These are phyloP conservation scores for Apoderus coryli DNA, from an alignment of 2,888 invertebrate genomes.

Conservation along the genomic window DNA sequence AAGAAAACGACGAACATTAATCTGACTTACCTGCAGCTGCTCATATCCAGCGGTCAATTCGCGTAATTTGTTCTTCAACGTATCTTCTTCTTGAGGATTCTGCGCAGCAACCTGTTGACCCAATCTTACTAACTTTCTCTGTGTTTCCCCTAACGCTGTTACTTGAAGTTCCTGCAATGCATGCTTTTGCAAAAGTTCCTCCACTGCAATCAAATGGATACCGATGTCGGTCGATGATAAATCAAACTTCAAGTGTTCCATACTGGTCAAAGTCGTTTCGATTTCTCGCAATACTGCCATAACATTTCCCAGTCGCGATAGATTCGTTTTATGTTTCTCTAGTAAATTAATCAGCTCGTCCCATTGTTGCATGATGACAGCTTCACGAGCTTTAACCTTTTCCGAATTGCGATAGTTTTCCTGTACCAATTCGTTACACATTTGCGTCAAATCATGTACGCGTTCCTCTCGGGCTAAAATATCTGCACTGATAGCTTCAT, in stretches of 20 bases:
- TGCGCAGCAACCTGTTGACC: constrained; percentile 33
- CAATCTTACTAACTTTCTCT: constrained; percentile 56
- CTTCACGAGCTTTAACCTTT: constrained; percentile 45
- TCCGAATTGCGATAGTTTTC: constrained; percentile 88
- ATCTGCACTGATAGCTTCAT: constrained; percentile 95
- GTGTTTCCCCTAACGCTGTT: constrained; percentile 74
- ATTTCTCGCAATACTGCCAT: constrained; percentile 85
- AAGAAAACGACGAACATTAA: too few relatives aligned
- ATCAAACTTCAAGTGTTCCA: constrained; percentile 67
- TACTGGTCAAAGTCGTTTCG: constrained; percentile 71
- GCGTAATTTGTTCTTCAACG: constrained; percentile 56
- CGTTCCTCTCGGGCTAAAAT: constrained; percentile 87
- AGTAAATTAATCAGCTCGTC: constrained; percentile 67
- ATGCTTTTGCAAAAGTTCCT: constrained; percentile 89
- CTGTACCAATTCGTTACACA: constrained; percentile 81
- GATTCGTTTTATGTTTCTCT: constrained; percentile 65
- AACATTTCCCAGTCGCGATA: constrained; percentile 66
- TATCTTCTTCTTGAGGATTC: constrained; percentile 40
- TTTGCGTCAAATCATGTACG: constrained; percentile 82
- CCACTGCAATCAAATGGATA: constrained; percentile 86
- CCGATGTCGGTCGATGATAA: constrained; percentile 76
- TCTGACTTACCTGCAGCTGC: constrained; percentile 36
- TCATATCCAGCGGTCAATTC: constrained; percentile 66
- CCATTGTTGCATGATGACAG: constrained; percentile 76
- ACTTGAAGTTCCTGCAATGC: constrained; percentile 84